A percentile compares a stretch with the other conserved stretches of the same genome.
Evolutionary conservation across 2,113 vertebrate genomes (phyloP).

Genomic region (Trinectes maculatus): DNA sequence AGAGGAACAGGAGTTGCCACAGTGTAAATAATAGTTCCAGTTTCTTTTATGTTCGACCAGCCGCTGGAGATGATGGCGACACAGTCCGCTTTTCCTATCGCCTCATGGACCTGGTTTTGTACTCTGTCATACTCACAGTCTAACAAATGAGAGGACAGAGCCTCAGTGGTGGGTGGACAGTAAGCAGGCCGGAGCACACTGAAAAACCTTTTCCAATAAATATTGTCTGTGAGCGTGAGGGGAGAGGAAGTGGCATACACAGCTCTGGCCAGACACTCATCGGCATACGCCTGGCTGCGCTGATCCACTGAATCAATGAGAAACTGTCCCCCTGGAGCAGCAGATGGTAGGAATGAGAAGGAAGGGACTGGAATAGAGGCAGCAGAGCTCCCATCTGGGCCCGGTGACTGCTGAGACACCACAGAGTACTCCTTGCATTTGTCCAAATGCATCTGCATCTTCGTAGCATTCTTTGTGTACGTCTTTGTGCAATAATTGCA

Average conservation of each 20-base stretch:
- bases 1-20: slow-evolving; percentile 54
- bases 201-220: slow-evolving; percentile 68
- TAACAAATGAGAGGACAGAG: slow-evolving; percentile 61
- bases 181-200: slow-evolving; percentile 60
- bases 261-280: slow-evolving; percentile 60
- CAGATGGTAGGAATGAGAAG: slow-evolving; percentile 40
- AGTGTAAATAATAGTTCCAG: slow-evolving; percentile 41
- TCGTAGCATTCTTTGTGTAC: slow-evolving; percentile 60
- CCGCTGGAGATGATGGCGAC: slow-evolving; percentile 50
- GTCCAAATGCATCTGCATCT: slow-evolving; percentile 66
- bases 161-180: slow-evolving; percentile 56
- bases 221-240: slow-evolving; percentile 55
- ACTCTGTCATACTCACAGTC: slow-evolving; percentile 58
- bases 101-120: slow-evolving; percentile 56
- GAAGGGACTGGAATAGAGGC: slow-evolving; percentile 60
- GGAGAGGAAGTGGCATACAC: slow-evolving; percentile 63
- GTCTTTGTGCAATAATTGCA: slow-evolving; percentile 67
- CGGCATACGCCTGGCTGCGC: slow-evolving; percentile 52
- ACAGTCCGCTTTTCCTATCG: slow-evolving; percentile 49
- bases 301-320: slow-evolving; percentile 66
- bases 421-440: slow-evolving; percentile 60
- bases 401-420: slow-evolving; percentile 42
- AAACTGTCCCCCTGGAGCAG: slow-evolving; percentile 45
- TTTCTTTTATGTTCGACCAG: slow-evolving; percentile 48
- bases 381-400: slow-evolving; percentile 52